Percentiles rank a stretch among this genome's conserved stretches.
These are phyloP conservation scores for Magallana angulata DNA, from an alignment of 1,140 invertebrate species.

Conservation along the genomic window DNA sequence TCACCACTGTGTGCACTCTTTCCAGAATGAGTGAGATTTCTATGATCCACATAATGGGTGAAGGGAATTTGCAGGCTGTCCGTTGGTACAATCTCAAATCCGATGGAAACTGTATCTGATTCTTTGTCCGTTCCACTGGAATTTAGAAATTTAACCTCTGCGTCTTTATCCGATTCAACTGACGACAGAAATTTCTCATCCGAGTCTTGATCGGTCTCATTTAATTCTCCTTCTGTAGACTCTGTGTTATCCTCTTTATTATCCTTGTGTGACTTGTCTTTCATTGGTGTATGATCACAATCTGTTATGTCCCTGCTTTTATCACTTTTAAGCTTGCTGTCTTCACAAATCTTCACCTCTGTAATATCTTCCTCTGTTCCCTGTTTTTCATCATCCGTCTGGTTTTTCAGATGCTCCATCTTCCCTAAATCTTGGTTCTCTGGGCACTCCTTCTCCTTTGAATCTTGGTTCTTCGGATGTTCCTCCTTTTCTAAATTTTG, in stretches of 20 bases:
- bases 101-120: not conserved
- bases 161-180: not conserved
- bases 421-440: no score
- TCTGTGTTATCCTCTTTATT: not conserved
- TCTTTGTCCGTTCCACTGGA: not conserved
- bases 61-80: not conserved
- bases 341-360: not conserved
- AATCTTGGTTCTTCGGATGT: no score
- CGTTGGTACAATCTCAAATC: not conserved
- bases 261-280: not conserved
- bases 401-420: no score
- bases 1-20: not conserved
- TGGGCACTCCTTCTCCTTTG: no score
- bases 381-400: not conserved
- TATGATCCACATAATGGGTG: conserved; percentile 30
- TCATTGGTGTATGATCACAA: not conserved
- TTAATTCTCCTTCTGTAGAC: no score
- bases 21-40: not conserved
- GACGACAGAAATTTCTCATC: no score
- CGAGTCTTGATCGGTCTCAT: no score
- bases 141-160: not conserved
- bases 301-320: not conserved
- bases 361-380: not conserved
- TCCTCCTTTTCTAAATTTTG: no score
- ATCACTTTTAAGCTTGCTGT: not conserved